Evolutionary conservation across 2,888 invertebrate genomes (phyloP), one percentile per base, ranked within the genome.

Genomic region (Seira ritae): DNA sequence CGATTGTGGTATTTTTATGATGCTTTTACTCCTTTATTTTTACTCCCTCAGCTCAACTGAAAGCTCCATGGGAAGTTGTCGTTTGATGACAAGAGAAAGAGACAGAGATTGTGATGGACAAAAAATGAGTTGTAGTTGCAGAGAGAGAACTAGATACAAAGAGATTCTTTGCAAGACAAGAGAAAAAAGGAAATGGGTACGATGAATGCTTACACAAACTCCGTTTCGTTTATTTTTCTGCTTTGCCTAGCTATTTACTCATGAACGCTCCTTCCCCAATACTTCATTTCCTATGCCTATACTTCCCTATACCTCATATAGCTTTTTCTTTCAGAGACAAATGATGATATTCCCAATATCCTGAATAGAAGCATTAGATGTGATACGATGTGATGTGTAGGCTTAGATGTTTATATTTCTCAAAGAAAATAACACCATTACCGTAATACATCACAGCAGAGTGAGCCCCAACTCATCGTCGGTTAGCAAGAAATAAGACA

Each of bases 81-180:
- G 62, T 67, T 72, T 79, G 79, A 73, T 66, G 78, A 66, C 24
- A 66, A 22, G 23, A 65, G 37, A 37, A 8, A 67, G 17, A 67
- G 23, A n/a, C 46, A 62, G 37, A 24, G 24, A 65, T 50, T 19
- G 73, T 71, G 79, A 66, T 79, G 78, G 73, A 79, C 60, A 79
- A 79, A 79, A 79, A 79, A 79, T 79, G 79, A 79, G 73, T 79
- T 79, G 72, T 73, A 72, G 73, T n/a, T n/a, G n/a, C n/a, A n/a
- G n/a, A n/a, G n/a, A n/a, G n/a, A n/a, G 68, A 73, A 60, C 67
- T 12, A 46, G 79, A 79, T 72, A 79, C 79, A 79, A 79, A 79
- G 79, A 73, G 73, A 79, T 73, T 79, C 73, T 19, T 79, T 79
- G 79, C 79, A 79, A 67, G 79, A 79, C 72, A 79, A 73, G 73